Evolutionary conservation across 2,888 invertebrate genomes (phyloP), one percentile per base, ranked within the genome.

Genomic region (Yponomeuta cagnagella): DNA sequence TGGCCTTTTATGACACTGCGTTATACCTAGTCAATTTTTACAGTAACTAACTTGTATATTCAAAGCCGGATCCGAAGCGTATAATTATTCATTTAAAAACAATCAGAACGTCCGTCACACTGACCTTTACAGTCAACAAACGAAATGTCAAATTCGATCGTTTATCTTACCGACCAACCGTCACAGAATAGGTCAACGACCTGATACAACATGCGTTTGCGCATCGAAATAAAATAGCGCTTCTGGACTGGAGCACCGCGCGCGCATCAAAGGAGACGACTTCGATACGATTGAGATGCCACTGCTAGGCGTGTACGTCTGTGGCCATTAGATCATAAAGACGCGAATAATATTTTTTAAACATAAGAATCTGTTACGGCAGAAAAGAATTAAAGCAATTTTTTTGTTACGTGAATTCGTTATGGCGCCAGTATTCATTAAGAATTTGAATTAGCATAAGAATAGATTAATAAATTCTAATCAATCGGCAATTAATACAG

Each of bases 211-310:
- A 63, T 75, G 77, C 78, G 79, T 74, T 73, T 77, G 79, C 79
- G 79, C 80, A 80, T 78, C 73, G 72, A 78, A 80, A 79, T 79
- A 80, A 79, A 79, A 58, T 58, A 78, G 80, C 77, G 79, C 78
- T 78, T 79, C 77, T 77, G 79, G 74, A 76, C 77, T 77, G 79
- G 74, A 76, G 78, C 52, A 33, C 73, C 75, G 78, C 75, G 73
- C 74, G 74, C 77, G 77, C 79, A 77, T 81, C 80, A 77, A 77
- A 77, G 76, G 74, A 52, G 37, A 31, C 76, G 79, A 77, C 78
- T 77, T 75, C 78, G 76, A 77, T 76, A 75, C 75, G 74, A 76
- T 71, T 71, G 72, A 70, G 70, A 63, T 70, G 70, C 69, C 63
- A 68, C 52, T n/a, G 65, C 70, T 67, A 68, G 58, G 15, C 52